Base-by-base conservation (phyloP, 2,113 vertebrate species). In the Rhynchopsitta pachyrhyncha region DNA sequence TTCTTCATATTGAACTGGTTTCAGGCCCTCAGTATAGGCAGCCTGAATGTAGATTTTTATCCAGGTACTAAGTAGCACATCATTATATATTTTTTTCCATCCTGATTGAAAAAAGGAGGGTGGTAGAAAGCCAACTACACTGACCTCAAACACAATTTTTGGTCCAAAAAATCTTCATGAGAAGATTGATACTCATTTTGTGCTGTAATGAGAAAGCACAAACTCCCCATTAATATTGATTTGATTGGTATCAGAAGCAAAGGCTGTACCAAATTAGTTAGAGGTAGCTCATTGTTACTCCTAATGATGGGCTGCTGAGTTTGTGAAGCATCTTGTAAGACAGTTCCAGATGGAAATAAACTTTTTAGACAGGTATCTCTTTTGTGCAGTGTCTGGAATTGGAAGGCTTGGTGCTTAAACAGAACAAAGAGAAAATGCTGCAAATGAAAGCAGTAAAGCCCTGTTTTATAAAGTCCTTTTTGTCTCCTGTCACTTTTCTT, bases 371-470 rank as follows among this genome's bases (percentile, higher is more conserved):
- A 94, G 91, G 90, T 97, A 97, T 60, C 78, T 95, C 86, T 92
- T 87, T 49, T 73, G 73, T 80, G 63, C 80, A 64, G 75, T 83
- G 83, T 95, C 94, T 87, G 87, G 86, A 95, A 95, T 97, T 93
- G 79, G 70, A 96, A 92, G 90, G 50, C 66, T 88, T 42, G 63
- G 49, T 74, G 88, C 84, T 94, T 95, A 78, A 67, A 82, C 49
- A 35, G 93, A 95, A 95, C 94, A 79, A 95, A 96, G 92, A 83
- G 86, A 77, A 92, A 96, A 80, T 16, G 68, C 66, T 90, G 75
- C 80, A 88, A 97, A 93, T 88, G 95, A 97, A 97, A 94, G 96
- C 92, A 90, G 73, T 96, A 91, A 95, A 94, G 89, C 90, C 74
- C 33, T 52, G 52, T 67, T 97, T 95, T 94, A 62, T 80, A 77